Evolutionary conservation across 2,113 vertebrate species (phyloP).

Genomic region (Otis tarda): DNA sequence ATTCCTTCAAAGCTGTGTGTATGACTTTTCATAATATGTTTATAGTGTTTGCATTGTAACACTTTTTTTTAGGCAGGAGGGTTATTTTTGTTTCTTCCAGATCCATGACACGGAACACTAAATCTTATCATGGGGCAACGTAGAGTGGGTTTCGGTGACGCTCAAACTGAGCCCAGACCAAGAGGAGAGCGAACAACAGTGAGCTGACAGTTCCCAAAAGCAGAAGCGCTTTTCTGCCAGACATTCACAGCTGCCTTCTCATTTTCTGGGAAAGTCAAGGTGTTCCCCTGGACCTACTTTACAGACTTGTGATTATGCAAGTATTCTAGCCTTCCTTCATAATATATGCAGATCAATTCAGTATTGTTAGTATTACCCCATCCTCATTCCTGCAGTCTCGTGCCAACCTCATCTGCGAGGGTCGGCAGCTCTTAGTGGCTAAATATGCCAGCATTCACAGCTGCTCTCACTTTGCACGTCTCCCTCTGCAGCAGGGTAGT

Average conservation of each 20-base stretch:
- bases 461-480: background rate
- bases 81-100: background rate
- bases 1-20: background rate
- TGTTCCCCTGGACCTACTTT: slow-evolving; percentile 49
- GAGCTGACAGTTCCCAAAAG: background rate
- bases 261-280: slow-evolving; percentile 49
- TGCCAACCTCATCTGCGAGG: slow-evolving; percentile 53
- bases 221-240: background rate
- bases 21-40: background rate
- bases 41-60: background rate
- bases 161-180: background rate
- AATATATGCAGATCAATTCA: slow-evolving; percentile 43
- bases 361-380: background rate
- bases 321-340: background rate
- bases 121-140: background rate
- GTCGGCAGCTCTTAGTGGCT: background rate
- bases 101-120: background rate
- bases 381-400: background rate
- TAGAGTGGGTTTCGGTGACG: background rate
- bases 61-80: background rate
- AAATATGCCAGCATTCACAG: slow-evolving; percentile 32
- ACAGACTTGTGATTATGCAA: background rate
- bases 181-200: accelerated
- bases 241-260: slow-evolving; percentile 24
- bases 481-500: background rate